Conservation (phyloP, 2,113 vertebrate species). For the Garra rufa region DNA sequence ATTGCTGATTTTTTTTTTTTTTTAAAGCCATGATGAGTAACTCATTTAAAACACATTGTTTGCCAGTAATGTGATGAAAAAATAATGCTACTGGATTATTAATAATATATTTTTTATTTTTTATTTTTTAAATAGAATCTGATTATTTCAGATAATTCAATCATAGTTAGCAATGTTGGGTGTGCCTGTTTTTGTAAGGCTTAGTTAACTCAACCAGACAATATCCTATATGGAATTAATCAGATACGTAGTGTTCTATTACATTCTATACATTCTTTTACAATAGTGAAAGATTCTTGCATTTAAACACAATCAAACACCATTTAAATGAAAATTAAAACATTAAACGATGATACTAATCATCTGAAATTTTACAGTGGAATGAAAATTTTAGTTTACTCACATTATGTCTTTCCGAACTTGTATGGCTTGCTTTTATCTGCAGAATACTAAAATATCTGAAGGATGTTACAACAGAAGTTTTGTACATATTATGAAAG, state of each 20-base stretch:
- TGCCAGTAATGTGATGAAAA: background rate
- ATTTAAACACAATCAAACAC: too few relatives aligned
- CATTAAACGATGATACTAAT: too few relatives aligned
- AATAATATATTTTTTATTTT: background rate
- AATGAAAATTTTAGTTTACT: too few relatives aligned
- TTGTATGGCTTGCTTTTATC: too few relatives aligned
- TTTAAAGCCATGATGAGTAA: background rate
- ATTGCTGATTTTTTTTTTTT: background rate
- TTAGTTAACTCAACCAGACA: background rate
- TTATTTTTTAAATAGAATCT: background rate
- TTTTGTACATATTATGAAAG: too few relatives aligned
- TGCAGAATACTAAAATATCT: too few relatives aligned
- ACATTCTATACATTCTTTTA: too few relatives aligned
- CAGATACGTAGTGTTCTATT: background rate
- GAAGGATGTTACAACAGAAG: too few relatives aligned
- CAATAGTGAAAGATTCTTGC: too few relatives aligned
- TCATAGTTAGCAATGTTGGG: background rate
- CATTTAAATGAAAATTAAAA: too few relatives aligned
- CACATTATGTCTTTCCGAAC: too few relatives aligned
- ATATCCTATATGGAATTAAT: background rate
- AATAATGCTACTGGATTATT: background rate
- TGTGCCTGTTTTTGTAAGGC: background rate
- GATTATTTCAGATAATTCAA: background rate
- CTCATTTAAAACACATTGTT: background rate
- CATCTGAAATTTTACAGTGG: too few relatives aligned